These are phyloP conservation scores for Phylloscopus collybita DNA, from an alignment of 2,797 vertebrate species.

Conservation along the genomic window DNA sequence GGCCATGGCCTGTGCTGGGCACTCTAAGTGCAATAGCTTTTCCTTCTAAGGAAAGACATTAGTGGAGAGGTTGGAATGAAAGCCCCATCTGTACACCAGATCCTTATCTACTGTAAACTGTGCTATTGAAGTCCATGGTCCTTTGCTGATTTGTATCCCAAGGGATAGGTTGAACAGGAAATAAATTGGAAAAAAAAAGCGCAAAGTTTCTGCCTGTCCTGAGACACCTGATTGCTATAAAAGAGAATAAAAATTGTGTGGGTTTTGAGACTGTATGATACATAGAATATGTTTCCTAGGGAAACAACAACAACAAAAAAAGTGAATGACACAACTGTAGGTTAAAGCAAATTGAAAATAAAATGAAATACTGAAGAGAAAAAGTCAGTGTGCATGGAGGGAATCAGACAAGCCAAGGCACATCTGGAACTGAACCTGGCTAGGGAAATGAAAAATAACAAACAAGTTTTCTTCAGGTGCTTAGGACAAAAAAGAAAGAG, in stretches of 20 bases:
- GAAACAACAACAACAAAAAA: neutral
- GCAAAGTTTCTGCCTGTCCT: neutral
- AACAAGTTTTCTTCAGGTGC: neutral
- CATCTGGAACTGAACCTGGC: neutral
- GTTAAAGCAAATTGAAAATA: neutral
- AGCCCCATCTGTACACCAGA: neutral
- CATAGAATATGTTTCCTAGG: neutral
- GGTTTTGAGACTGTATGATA: neutral
- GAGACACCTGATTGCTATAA: conserved; percentile 1
- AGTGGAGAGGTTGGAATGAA: neutral
- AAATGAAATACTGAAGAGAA: neutral
- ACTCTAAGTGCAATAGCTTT: neutral
- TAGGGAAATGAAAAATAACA: neutral
- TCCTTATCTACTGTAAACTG: neutral
- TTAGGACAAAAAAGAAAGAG: neutral
- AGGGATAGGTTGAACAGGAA: neutral
- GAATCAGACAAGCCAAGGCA: neutral
- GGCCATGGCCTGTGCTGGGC: neutral
- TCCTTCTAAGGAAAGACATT: neutral
- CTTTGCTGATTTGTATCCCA: neutral
- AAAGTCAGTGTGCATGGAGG: neutral
- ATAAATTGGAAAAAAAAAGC: neutral
- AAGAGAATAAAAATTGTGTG: neutral
- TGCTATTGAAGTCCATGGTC: neutral
- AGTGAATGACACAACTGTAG: neutral